A percentile compares a stretch with the other conserved stretches of the same genome.
Evolutionary conservation across 2,113 vertebrate genomes (phyloP).

Genomic region (Strix aluco): DNA sequence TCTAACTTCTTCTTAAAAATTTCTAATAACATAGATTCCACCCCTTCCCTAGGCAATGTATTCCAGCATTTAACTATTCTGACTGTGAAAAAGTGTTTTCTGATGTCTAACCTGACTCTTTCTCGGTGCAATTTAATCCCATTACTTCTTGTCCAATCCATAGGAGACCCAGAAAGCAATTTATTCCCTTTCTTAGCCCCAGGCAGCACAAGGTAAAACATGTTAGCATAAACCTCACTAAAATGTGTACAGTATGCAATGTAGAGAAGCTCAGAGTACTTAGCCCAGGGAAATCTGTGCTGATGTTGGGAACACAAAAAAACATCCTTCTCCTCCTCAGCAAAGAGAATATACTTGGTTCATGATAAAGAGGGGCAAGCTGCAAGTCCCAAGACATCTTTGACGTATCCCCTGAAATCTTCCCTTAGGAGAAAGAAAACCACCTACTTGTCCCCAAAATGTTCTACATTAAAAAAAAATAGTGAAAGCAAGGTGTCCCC

Average conservation of each 20-base stretch:
- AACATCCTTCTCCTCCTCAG: neutral
- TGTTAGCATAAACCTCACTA: neutral
- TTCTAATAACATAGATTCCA: constrained; percentile 48
- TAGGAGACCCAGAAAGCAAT: constrained; percentile 27
- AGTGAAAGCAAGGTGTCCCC: neutral
- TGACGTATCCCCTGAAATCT: neutral
- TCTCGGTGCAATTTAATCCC: constrained; percentile 36
- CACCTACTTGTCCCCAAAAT: neutral
- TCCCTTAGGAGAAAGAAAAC: neutral
- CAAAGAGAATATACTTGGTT: neutral
- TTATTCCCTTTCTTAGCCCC: constrained; percentile 34
- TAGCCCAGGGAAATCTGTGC: neutral
- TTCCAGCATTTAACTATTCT: constrained; percentile 31
- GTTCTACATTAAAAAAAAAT: neutral
- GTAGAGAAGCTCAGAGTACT: neutral
- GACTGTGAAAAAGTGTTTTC: constrained; percentile 47
- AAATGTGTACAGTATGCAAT: neutral
- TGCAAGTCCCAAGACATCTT: neutral
- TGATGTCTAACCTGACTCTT: constrained; percentile 38
- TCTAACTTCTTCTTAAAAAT: constrained; percentile 31
- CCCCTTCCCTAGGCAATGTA: constrained; percentile 61
- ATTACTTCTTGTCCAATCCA: constrained; percentile 18
- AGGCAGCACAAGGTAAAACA: constrained; percentile 53
- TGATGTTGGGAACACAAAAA: neutral
- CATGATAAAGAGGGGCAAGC: neutral